Base-by-base conservation (phyloP, 2,888 invertebrate species). In the Caenorhabditis japonica region DNA sequence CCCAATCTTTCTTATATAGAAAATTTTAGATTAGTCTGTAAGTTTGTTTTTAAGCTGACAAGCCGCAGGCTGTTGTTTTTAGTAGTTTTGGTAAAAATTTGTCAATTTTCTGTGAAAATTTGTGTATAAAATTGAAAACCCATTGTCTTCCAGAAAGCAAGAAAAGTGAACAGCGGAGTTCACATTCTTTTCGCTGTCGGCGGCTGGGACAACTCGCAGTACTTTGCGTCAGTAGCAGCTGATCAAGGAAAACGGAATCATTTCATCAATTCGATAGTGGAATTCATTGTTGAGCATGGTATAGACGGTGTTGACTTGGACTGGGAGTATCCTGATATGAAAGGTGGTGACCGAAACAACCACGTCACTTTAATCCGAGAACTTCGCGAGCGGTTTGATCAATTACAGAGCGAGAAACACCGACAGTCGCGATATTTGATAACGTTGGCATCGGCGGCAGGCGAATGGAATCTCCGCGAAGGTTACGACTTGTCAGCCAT, bases 311-410 rank as follows among this genome's bases (percentile, higher is more conserved):
- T 81, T 17, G 81, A 81, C 27, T 39, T 81, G 41, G 76, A 77
- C 38, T 81, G 81, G 81, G 77, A 81, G 39, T 80, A 81, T 36
- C 81, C 81, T 10, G 78, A 76, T 21, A 81, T 72, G 25, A 79
- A 79, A 10, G 80, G 81, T 25, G 73, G 62, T 10, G 55, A 62
- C 23, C 58, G 64, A 12, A 60, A 36, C 4, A 79, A 77, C 51
- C 73, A 76, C 46, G 76, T 80, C 0, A 39, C 52, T 10, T 53
- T 80, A 0, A 25, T 71, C 21, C 34, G 62, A 27, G 73, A 80
- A 25, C 27, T 80, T 7, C 39, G 78, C 10, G 75, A 78, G 36
- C 33, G 56, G 13, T 58, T 81, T 30, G 43, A 52, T n/a, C 27
- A 39, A 4, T 38, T 78, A 39, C 60, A 70, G 33, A 51, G 23